Percentiles rank a stretch among this genome's conserved stretches.
These are phyloP conservation scores for Venustoraphidia nigricollis DNA, from an alignment of 2,888 invertebrate species.

Conservation along the genomic window DNA sequence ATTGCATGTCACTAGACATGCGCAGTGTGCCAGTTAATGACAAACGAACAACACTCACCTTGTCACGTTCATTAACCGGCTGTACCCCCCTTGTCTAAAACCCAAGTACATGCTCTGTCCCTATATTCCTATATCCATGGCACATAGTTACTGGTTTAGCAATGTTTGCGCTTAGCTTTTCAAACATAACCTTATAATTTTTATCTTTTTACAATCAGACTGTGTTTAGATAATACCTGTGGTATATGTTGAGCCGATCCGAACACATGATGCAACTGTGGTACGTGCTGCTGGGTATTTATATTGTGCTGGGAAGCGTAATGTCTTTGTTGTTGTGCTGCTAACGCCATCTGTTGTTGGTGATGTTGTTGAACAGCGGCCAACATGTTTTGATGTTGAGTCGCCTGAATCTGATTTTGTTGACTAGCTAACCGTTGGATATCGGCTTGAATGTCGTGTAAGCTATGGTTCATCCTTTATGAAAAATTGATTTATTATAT, in stretches of 20 bases:
- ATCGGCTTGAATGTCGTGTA: constrained; percentile 87
- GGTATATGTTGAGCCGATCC: constrained; percentile 27
- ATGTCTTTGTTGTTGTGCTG: constrained; percentile 13
- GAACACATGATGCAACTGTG: constrained; percentile 26
- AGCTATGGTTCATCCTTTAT: constrained; percentile 77
- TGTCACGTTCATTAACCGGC: no score
- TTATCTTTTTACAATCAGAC: no score
- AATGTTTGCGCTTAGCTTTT: no score
- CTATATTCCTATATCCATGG: no score
- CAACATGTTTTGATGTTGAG: constrained; percentile 42
- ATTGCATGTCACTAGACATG: no score
- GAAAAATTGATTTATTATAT: constrained; percentile 4
- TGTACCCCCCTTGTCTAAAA: no score
- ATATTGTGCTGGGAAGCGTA: constrained; percentile 14
- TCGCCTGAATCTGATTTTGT: constrained; percentile 55
- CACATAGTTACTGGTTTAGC: no score
- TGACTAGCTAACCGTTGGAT: constrained; percentile 79
- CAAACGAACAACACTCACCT: no score
- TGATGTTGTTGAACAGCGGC: constrained; percentile 33
- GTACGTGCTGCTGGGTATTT: constrained; percentile 15
- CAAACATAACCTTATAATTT: no score
- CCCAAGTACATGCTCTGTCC: no score
- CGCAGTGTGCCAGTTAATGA: no score
- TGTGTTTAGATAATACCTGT: constrained; percentile 15
- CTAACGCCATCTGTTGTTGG: constrained; percentile 17